Base-by-base conservation (phyloP, 2,113 vertebrate species). In the Embiotoca jacksoni region DNA sequence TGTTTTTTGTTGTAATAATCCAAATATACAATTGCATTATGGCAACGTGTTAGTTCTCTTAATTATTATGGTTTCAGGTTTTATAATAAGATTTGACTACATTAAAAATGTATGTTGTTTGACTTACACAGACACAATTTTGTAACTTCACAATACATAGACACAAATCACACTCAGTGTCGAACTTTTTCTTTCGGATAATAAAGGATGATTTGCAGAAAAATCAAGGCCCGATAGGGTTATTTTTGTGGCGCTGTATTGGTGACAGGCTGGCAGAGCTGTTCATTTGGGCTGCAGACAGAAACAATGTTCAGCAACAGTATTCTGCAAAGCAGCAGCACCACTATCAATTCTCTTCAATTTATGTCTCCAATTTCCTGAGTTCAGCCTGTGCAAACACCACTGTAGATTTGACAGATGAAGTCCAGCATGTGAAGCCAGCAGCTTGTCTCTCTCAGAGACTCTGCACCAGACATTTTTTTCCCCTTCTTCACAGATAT, bases 311-410 rank as follows among this genome's bases (percentile, higher is more conserved):
- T 82, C 84, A 75, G 83, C 75, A 82, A 81, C 78, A 80, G 80
- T 60, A 71, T 69, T 83, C 76, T 65, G 90, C 71, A 87, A 88
- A 88, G 75, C 63, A 81, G 55, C 88, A 69, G 83, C 75, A 67
- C 72, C 69, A 31, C 67, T 67, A 83, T 84, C 89, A 91, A 89
- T 93, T 90, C 73, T 79, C 82, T 88, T 86, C 86, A 91, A 91
- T 92, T 91, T 91, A 84, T 78, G 82, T 91, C 85, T 90, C 83
- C 73, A 79, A 80, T 89, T 83, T 80, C 65, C 78, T 6, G 50
- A 83, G 75, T 75, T 72, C 87, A 83, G 78, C 67, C 68, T 70
- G 71, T 78, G 73, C 87, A 78, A 84, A 78, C 83, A 81, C 65
- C 44, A 31, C 67, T 64, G 85, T 78, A 78, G 57, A 46, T 85